Evolutionary conservation across 53 echinoderm and acorn worm species (phyloP), one percentile per base, ranked within the genome.

Genomic region (Astropecten irregularis): DNA sequence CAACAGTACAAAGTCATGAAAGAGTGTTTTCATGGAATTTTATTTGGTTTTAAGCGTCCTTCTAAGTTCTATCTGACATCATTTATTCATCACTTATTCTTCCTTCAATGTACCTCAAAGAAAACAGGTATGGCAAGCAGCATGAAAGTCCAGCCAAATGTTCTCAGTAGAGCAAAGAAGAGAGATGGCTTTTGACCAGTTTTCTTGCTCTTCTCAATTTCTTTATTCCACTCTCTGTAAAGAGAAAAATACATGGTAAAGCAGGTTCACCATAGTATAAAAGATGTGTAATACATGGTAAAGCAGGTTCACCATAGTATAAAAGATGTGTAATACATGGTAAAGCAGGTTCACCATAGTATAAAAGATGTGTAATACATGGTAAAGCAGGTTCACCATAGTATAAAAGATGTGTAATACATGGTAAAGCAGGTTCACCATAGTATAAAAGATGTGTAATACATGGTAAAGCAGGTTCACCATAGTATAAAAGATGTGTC

Each of bases 171-270:
- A 1, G 93, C 93, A 39, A 57, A 30, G 1, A 61, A 27, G 13
- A 93, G 88, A 28, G 88, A 84, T 5, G 90, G 87, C 15, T 84
- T 65, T 25, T 77, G 66, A 14, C 81, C 81, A 4, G 30, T 71
- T 38, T 57, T 48, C 31, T 64, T 57, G 27, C 20, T 34, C 36
- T 71, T 77, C 19, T 60, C 32, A 33, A 93, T 25, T 25, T 93
- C 88, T 65, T 84, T 90, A 4, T 90, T 36, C 93, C 93, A 93
- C 51, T 90, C 84, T 73, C 93, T 93, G 77, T 28, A 74, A 38
- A 33, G 25, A 29, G 19, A 1, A n/a, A 52, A 33, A 26, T 30
- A 25, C 21, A 29, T 29, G 3, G 2, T 29, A 27, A 9, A 28
- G 13, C 10, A 6, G 30, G 6, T 29, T 5, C 4, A 56, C 23